Evolutionary conservation across 2,797 vertebrate species (phyloP).

Genomic region (Masticophis lateralis): DNA sequence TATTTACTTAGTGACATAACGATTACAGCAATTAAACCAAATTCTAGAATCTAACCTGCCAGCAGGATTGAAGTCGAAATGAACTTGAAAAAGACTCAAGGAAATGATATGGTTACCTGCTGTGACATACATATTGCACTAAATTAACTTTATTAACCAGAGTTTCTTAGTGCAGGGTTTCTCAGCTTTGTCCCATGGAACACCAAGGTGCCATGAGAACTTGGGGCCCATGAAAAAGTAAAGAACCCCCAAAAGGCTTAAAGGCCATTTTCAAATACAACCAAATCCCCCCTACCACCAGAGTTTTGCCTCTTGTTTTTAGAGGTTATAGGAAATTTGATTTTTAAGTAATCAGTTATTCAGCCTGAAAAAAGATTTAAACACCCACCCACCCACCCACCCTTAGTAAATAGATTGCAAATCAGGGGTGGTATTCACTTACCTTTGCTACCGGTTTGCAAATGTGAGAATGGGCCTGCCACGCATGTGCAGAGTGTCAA

Average conservation of each 20-base stretch:
- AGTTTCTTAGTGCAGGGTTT: background rate
- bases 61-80: slow-evolving; percentile 55
- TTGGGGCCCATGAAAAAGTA: background rate
- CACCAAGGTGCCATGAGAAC: background rate
- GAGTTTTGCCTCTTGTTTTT: background rate
- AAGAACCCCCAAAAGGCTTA: background rate
- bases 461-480: too few species aligned
- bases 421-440: too few species aligned
- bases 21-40: background rate
- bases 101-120: slow-evolving; percentile 27
- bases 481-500: too few species aligned
- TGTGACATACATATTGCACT: background rate
- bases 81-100: slow-evolving; percentile 44
- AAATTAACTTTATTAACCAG: background rate
- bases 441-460: too few species aligned
- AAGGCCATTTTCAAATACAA: background rate
- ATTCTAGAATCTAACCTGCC: slow-evolving; percentile 32
- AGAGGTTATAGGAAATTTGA: background rate
- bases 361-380: background rate
- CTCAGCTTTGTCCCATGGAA: background rate
- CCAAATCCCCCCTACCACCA: background rate
- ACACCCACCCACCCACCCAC: background rate
- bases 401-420: background rate
- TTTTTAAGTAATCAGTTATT: background rate
- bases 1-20: background rate